phyloP scores from a whole-genome alignment of 2,888 invertebrate species.

The Philonicus albiceps region DNA sequence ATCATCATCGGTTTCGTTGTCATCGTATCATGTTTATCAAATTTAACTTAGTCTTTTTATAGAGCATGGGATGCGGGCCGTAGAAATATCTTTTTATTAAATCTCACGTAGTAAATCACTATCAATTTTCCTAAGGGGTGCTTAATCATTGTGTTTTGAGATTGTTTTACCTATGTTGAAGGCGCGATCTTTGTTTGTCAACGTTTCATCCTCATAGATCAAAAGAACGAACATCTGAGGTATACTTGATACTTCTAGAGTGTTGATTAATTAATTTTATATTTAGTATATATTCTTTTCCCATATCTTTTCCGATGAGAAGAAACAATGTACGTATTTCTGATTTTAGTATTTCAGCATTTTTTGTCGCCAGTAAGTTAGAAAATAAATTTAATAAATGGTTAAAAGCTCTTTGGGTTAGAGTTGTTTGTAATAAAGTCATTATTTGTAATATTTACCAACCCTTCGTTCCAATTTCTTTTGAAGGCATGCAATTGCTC shows the following conservation, averaged over 20 bases:
- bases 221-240: background rate
- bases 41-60: background rate
- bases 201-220: background rate
- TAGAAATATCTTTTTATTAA: constrained; percentile 9
- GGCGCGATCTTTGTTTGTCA: background rate
- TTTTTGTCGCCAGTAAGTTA: background rate
- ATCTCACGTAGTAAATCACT: constrained; percentile 18
- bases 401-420: background rate
- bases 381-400: background rate
- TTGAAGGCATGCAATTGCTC: background rate
- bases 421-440: background rate
- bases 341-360: background rate
- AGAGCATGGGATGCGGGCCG: background rate
- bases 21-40: background rate
- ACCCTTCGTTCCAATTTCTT: background rate
- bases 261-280: background rate
- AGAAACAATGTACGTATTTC: background rate
- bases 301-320: background rate
- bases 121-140: background rate
- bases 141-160: background rate
- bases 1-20: background rate
- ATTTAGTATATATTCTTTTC: background rate
- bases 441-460: background rate
- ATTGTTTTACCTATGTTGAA: background rate
- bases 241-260: background rate